Base-by-base conservation (phyloP, 2,797 vertebrate species). In the Falco concolor region DNA sequence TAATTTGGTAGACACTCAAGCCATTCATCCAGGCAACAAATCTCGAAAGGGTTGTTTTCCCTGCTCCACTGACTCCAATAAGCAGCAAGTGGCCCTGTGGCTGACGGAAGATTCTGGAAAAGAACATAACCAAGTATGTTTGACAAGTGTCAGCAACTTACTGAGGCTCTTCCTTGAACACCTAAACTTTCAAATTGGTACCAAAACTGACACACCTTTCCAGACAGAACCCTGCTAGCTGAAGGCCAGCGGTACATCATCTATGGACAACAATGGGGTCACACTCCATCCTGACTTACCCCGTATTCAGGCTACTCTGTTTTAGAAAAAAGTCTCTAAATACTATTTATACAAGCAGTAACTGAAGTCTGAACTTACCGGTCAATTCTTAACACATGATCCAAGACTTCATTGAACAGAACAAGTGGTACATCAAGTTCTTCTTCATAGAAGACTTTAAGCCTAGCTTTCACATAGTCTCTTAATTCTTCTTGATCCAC, bases 21-120 rank as follows among this genome's bases (percentile, higher is more conserved):
- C 99, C 99, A 0, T 99, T 99, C 99, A 99, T 99, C 99, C 99
- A 99, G 93, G 99, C 99, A 63, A 99, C 99, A 12, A 99, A 99
- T 87, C 99, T 99, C 13, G 99, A 99, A 44, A 99, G 98, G 1
- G 99, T 99, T 5, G 99, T 99, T 95, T 99, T 99, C 69, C 99
- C 99, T 34, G 99, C 99, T 78, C 99, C 99, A 24, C 99, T 99
- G 80, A 99, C 99, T 80, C 99, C 99, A 57, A 99, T 99, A 89
- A 99, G 98, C 76, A 99, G 98, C 83, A 99, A 98, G 96, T 99
- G 99, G 40, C 99, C 99, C 96, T 99, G 99, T 32, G 99, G 99
- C 89, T 99, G 99, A 64, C 99, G 99, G 98, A 99, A 99, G 96
- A 99, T 99, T 97, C 99, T 99, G 92, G 32, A 98, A 93, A 86